phyloP scores from a whole-genome alignment of 2,113 vertebrate species.

The Catharus bicknelli region DNA sequence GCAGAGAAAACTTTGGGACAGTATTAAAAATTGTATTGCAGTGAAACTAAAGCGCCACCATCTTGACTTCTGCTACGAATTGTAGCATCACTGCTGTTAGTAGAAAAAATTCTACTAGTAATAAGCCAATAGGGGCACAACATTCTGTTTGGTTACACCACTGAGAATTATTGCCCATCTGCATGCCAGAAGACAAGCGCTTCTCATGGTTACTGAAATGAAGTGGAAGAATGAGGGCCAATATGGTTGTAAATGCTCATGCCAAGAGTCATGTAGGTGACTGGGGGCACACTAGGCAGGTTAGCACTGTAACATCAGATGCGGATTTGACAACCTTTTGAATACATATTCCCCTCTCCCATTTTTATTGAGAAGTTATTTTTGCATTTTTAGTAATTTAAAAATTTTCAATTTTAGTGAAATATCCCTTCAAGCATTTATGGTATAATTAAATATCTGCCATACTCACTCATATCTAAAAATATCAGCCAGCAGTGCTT shows the following conservation, averaged over 20 bases:
- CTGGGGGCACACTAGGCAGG: neutral
- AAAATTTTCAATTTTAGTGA: neutral
- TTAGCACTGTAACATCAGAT: neutral
- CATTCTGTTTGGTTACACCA: neutral
- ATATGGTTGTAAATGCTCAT: neutral
- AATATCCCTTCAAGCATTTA: neutral
- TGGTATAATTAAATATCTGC: neutral
- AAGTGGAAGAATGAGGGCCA: neutral
- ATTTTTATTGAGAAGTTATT: neutral
- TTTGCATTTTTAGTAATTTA: neutral
- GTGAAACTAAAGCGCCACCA: neutral
- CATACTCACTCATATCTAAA: neutral
- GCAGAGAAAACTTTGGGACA: neutral
- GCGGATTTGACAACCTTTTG: neutral
- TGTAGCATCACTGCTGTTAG: neutral
- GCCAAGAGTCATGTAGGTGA: neutral
- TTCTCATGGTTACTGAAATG: neutral
- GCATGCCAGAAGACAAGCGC: neutral
- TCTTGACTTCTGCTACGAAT: neutral
- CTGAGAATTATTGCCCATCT: neutral
- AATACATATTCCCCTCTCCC: neutral
- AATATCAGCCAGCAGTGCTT: neutral
- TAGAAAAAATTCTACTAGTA: neutral
- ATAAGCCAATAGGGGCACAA: neutral
- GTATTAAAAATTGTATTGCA: neutral